These are phyloP conservation scores for Anorthoa munda DNA, from an alignment of 2,888 invertebrate species.

Conservation along the genomic window DNA sequence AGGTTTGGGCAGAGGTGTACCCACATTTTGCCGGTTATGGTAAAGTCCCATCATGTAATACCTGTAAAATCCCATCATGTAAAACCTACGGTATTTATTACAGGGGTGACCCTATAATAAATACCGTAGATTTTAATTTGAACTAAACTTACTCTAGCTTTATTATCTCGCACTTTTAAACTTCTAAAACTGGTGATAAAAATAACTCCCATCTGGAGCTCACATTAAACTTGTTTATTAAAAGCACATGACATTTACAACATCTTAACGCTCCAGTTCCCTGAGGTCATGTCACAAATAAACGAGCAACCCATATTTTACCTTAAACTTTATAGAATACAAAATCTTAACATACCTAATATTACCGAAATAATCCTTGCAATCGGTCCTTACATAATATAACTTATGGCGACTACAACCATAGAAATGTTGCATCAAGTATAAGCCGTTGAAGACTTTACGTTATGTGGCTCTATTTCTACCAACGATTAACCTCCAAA, in stretches of 20 bases:
- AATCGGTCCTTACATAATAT: not conserved
- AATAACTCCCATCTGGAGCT: not conserved
- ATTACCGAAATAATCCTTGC: not conserved
- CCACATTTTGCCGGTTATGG: no score
- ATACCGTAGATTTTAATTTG: no score
- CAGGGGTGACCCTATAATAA: no score
- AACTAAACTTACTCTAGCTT: not conserved
- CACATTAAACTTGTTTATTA: conserved; percentile 11
- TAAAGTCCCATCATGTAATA: no score
- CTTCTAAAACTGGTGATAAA: not conserved
- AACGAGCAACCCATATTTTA: conserved; percentile 1
- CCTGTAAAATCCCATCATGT: no score
- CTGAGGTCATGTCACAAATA: not conserved
- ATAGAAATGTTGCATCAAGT: not conserved
- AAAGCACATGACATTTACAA: conserved; percentile 24
- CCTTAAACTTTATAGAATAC: conserved; percentile 6
- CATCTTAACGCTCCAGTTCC: not conserved
- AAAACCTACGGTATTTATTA: no score
- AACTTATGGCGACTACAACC: not conserved
- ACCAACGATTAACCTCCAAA: not conserved
- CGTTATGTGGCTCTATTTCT: no score
- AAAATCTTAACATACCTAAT: not conserved
- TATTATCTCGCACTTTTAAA: not conserved
- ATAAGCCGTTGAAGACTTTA: conserved; percentile 4
- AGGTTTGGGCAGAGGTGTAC: no score